Evolutionary conservation across 2,113 vertebrate species (phyloP).

Genomic region (Sinosuthora webbiana): DNA sequence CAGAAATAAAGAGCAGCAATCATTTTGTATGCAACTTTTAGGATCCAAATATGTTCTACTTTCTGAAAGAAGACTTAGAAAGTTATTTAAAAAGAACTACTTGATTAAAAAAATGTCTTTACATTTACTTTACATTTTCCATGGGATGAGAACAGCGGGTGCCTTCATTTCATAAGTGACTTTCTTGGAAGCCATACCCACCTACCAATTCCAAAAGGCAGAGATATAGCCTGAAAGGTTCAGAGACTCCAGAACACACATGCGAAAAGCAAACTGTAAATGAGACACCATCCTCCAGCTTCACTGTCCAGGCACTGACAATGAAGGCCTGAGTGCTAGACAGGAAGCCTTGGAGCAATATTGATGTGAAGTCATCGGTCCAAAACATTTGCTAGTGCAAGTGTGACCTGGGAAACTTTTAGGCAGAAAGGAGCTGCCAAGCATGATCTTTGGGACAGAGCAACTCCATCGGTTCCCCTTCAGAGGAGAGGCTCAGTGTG

Average conservation of each 20-base stretch:
- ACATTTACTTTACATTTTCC: not conserved
- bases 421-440: not conserved
- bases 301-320: not conserved
- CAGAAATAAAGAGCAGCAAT: not conserved
- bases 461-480: constrained; percentile 3
- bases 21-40: not conserved
- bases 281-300: not conserved
- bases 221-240: not conserved
- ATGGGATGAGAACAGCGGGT: not conserved
- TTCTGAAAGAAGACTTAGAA: not conserved
- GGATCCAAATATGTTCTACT: not conserved
- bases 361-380: not conserved
- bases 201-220: not conserved
- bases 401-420: not conserved
- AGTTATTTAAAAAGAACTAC: not conserved
- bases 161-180: not conserved
- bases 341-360: not conserved
- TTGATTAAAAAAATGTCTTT: not conserved
- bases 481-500: accelerated
- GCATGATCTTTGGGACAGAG: not conserved
- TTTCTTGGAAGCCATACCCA: not conserved
- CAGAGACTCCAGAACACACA: not conserved
- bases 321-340: not conserved
- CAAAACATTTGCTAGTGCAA: not conserved
- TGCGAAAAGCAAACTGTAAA: not conserved